A percentile compares a stretch with the other conserved stretches of the same genome.
phyloP scores from a whole-genome alignment of 92 coral and sea anemone genomes.

The Umimayanthus kanabou region DNA sequence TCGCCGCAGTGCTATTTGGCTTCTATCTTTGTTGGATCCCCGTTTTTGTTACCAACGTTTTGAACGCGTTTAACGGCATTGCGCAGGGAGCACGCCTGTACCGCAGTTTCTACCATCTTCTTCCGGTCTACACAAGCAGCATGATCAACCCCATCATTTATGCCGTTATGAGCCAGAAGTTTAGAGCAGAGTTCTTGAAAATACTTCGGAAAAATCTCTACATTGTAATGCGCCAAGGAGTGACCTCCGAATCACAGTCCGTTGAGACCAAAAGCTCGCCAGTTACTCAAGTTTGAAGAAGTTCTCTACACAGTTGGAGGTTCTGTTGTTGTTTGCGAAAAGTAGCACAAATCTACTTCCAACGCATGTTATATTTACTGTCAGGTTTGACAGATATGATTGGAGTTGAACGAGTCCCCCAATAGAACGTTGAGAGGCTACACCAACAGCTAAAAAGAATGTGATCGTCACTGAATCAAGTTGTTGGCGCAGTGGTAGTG shows the following conservation, averaged over 20 bases:
- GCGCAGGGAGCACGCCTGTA: background rate
- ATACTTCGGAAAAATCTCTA: conserved; percentile 10
- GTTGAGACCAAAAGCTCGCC: background rate
- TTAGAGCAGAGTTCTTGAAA: conserved; percentile 17
- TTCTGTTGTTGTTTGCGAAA: background rate
- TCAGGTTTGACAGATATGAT: too few species aligned
- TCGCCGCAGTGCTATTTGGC: conserved; percentile 9
- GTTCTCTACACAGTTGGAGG: background rate
- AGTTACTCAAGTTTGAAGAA: background rate
- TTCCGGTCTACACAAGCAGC: conserved; percentile 17
- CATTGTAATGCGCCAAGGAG: background rate
- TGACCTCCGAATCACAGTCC: background rate
- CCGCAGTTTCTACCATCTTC: conserved; percentile 21
- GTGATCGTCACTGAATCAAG: too few species aligned
- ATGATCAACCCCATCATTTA: conserved; percentile 28
- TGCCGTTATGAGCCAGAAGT: conserved; percentile 27
- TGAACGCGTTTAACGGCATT: conserved; percentile 15
- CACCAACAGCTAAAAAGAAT: too few species aligned
- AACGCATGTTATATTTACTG: too few species aligned
- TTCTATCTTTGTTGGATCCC: conserved; percentile 22
- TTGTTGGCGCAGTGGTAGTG: too few species aligned
- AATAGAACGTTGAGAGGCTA: too few species aligned
- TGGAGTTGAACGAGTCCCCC: too few species aligned
- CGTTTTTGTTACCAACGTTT: conserved; percentile 13
- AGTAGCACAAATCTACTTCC: too few species aligned